Evolutionary conservation across 2,797 vertebrate species (phyloP), one percentile per base, ranked within the genome.

Genomic region (Centroberyx gerrardi): DNA sequence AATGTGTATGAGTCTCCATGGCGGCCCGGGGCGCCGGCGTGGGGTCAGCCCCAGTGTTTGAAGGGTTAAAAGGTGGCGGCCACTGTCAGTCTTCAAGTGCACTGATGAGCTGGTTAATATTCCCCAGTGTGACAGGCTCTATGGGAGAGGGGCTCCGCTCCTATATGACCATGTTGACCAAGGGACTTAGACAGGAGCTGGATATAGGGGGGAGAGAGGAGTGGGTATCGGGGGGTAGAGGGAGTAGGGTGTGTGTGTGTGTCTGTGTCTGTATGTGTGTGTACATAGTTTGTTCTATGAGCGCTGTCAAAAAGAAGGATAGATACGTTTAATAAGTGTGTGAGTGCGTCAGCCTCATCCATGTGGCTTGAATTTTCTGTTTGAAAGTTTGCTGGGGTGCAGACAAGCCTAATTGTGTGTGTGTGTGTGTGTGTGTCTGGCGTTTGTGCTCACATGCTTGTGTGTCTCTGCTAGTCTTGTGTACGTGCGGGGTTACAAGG

Each of bases 51-150:
- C 52, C 68, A 54, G 68, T 0, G 85, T 75, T 76, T 56, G 3
- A 36, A 61, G 59, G 87, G 87, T 90, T 82, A 59, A 82, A 79
- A 87, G 83, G 82, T 82, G 75, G 60, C 44, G 77, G 68, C 68
- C 72, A 63, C 56, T 79, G 82, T 81, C 84, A 78, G 59, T 77
- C 74, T 58, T 86, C 77, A 87, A 83, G 80, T 78, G 87, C 76
- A 63, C 74, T 69, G 80, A 90, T 83, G 85, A 89, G 91, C 87
- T 87, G 65, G 61, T 90, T 89, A 88, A 84, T 88, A 86, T 87
- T 88, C 86, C 55, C 3, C 40, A 0, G 12, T 72, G 71, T 61
- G 82, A 88, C 74, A 67, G 40, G 48, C 72, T 81, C 65, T 12
- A 15, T 51, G 62, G 63, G 76, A 59, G 68, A 27, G 66, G 51